Percentiles rank a stretch among this genome's conserved stretches.
Evolutionary conservation across 2,797 vertebrate species (phyloP).

Genomic region (Acanthurus lineatus): DNA sequence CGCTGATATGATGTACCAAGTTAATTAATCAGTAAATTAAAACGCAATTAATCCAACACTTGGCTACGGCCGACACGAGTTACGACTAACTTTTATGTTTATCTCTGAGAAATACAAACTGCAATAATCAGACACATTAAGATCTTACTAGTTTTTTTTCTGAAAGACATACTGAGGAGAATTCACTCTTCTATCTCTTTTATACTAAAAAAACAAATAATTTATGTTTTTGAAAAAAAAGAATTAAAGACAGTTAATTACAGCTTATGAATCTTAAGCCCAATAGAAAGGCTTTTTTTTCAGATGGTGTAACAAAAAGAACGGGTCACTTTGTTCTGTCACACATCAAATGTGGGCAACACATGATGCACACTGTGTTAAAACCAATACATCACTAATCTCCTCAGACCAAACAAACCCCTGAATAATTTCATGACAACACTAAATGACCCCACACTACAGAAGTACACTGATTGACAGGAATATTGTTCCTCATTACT

Average conservation of each 20-base stretch:
- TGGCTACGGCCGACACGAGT: background rate
- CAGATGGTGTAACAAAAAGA: too few species aligned
- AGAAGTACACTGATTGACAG: background rate
- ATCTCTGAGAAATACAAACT: conserved; percentile 2
- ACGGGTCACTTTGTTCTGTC: background rate
- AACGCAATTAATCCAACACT: conserved; percentile 34
- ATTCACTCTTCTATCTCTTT: background rate
- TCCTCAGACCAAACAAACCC: background rate
- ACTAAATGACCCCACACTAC: too few species aligned
- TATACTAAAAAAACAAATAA: background rate
- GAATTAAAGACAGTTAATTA: background rate
- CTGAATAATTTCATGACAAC: too few species aligned
- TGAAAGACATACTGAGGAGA: background rate
- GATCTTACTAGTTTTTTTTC: background rate
- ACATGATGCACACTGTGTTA: background rate
- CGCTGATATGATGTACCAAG: background rate
- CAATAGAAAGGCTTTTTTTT: background rate
- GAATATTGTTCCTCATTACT: too few species aligned
- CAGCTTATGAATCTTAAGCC: background rate
- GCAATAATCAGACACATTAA: conserved; percentile 1
- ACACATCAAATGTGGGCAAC: background rate
- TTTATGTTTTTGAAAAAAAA: background rate
- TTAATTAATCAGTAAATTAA: conserved; percentile 33
- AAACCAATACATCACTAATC: background rate
- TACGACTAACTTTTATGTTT: conserved; percentile 6